Evolutionary conservation across 1,140 invertebrate species (phyloP).

Genomic region (Drosophila navojoa): DNA sequence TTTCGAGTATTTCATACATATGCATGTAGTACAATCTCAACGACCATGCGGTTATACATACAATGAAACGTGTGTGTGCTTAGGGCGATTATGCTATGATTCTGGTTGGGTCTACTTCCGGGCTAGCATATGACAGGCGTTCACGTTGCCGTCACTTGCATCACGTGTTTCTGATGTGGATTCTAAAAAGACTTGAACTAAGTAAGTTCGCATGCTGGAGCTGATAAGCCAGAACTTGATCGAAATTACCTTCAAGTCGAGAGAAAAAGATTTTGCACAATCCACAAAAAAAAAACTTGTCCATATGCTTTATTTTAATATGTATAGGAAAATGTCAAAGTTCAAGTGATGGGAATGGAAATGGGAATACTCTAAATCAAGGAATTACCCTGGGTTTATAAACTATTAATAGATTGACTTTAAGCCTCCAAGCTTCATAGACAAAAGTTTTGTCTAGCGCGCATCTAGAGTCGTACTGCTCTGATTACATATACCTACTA

Average conservation of each 20-base stretch:
- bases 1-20: background rate
- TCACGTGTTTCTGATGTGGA: slow-evolving; percentile 12
- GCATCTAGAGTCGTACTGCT: too few species aligned
- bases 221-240: slow-evolving; percentile 15
- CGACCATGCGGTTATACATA: background rate
- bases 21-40: too few species aligned
- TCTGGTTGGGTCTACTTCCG: slow-evolving; percentile 21
- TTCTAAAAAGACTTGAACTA: background rate
- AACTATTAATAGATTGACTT: too few species aligned
- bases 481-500: background rate
- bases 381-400: too few species aligned
- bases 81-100: slow-evolving; percentile 19
- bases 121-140: slow-evolving; percentile 16
- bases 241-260: background rate
- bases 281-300: background rate
- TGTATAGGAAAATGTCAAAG: too few species aligned
- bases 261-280: slow-evolving; percentile 1
- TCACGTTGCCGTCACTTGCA: slow-evolving; percentile 23
- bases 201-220: background rate
- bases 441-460: too few species aligned
- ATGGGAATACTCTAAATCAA: too few species aligned
- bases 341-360: too few species aligned
- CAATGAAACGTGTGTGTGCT: background rate
- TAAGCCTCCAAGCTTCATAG: too few species aligned
- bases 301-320: too few species aligned